Evolutionary conservation across 2,113 vertebrate genomes (phyloP).

Genomic region (Nematolebias whitei): DNA sequence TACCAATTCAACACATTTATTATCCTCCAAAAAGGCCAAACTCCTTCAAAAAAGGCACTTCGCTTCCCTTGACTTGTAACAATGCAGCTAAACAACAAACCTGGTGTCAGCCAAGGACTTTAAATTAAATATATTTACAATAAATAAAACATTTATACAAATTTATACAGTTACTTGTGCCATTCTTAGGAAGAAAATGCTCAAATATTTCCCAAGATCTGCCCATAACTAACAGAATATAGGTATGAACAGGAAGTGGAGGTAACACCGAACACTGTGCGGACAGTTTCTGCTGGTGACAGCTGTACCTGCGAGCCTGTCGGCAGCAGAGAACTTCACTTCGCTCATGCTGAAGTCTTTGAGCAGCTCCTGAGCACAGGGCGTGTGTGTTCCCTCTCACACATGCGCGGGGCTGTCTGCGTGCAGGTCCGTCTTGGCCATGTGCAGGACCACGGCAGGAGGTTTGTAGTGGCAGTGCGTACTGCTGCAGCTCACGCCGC

Average conservation of each 20-base stretch:
- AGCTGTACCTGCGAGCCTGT: slow-evolving; percentile 53
- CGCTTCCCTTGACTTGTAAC: slow-evolving; percentile 62
- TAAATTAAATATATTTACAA: slow-evolving; percentile 86
- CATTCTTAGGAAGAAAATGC: slow-evolving; percentile 44
- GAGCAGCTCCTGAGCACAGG: slow-evolving; percentile 69
- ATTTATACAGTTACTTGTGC: slow-evolving; percentile 68
- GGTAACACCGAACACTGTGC: slow-evolving; percentile 70
- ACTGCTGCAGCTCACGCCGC: slow-evolving; percentile 85
- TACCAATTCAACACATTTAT: slow-evolving; percentile 75
- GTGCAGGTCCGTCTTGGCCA: slow-evolving; percentile 92
- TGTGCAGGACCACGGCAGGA: slow-evolving; percentile 89
- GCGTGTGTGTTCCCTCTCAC: slow-evolving; percentile 42
- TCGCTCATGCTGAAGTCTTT: slow-evolving; percentile 49
- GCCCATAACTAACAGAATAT: slow-evolving; percentile 37
- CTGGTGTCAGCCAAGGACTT: slow-evolving; percentile 61
- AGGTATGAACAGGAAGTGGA: slow-evolving; percentile 48
- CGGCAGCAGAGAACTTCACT: slow-evolving; percentile 56
- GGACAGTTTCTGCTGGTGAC: slow-evolving; percentile 46
- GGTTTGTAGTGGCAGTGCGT: slow-evolving; percentile 93
- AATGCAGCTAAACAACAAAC: slow-evolving; percentile 65
- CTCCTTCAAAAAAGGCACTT: slow-evolving; percentile 79
- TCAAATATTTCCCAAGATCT: slow-evolving; percentile 43
- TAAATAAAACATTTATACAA: slow-evolving; percentile 81
- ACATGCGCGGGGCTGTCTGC: slow-evolving; percentile 93
- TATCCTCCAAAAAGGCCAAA: slow-evolving; percentile 63